phyloP scores from a whole-genome alignment of 1,140 invertebrate genomes.

The Drosophila leontia region DNA sequence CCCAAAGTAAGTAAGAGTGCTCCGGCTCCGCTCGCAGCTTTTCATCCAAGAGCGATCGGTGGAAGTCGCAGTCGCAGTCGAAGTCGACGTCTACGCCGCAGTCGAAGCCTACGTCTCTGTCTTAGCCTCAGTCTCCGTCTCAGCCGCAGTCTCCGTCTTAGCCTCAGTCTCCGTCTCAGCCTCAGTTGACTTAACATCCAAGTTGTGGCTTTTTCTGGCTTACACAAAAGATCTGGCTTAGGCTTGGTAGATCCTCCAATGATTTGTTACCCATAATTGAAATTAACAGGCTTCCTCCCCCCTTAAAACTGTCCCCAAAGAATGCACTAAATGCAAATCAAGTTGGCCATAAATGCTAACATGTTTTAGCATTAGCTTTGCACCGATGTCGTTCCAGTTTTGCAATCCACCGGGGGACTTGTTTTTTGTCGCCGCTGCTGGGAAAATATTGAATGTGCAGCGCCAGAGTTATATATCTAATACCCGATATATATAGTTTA shows the following conservation, averaged over 20 bases:
- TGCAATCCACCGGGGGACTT: constrained; percentile 45
- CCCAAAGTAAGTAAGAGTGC: constrained; percentile 82
- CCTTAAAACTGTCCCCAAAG: constrained; percentile 33
- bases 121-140: not conserved
- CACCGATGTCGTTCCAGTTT: constrained; percentile 48
- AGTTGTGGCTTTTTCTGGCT: constrained; percentile 29
- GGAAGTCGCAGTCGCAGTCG: constrained; percentile 10
- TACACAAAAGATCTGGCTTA: constrained; percentile 59
- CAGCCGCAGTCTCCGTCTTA: not conserved
- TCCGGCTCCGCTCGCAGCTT: constrained; percentile 46
- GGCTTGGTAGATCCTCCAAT: constrained; percentile 33
- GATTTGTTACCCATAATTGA: constrained; percentile 36
- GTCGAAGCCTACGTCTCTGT: not conserved
- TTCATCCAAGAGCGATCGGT: constrained; percentile 36
- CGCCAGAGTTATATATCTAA: constrained; percentile 2
- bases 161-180: not conserved
- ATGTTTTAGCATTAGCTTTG: constrained; percentile 31
- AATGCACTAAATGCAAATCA: constrained; percentile 49
- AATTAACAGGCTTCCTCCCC: constrained; percentile 1
- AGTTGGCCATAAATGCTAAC: constrained; percentile 49
- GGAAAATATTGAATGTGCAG: constrained; percentile 40
- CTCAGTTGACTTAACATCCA: constrained; percentile 19
- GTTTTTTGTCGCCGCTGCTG: constrained; percentile 37
- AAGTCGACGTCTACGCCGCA: not conserved
- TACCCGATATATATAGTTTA: not conserved